Percentiles rank a stretch among this genome's conserved stretches.
Evolutionary conservation across 2,888 invertebrate species (phyloP).

Genomic region (Amitus sp.): DNA sequence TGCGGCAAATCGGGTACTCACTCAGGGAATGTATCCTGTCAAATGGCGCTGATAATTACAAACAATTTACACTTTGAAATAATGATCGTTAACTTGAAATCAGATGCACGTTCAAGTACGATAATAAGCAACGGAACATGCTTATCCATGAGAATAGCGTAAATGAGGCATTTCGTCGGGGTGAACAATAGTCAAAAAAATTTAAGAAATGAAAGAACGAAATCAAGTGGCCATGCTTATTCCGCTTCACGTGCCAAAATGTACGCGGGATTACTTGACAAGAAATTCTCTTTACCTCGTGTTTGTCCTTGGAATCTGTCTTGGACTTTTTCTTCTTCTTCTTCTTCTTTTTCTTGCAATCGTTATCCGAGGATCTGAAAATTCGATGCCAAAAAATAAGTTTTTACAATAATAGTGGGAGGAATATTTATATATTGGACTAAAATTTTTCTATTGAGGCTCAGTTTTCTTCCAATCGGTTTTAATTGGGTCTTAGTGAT

Average conservation of each 20-base stretch:
- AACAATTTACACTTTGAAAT: constrained; percentile 65
- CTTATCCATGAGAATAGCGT: constrained; percentile 44
- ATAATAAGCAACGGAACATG: constrained; percentile 57
- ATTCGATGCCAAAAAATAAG: too few species aligned
- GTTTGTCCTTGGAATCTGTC: constrained; percentile 63
- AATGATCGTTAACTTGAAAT: constrained; percentile 60
- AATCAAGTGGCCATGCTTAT: constrained; percentile 43
- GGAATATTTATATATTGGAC: too few species aligned
- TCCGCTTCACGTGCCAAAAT: constrained; percentile 48
- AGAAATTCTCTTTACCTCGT: constrained; percentile 45
- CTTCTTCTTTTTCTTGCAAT: constrained; percentile 79
- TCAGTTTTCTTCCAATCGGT: too few species aligned
- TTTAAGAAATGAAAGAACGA: too few species aligned
- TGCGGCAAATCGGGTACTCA: constrained; percentile 65
- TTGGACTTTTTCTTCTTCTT: constrained; percentile 85
- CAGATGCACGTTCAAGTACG: constrained; percentile 50
- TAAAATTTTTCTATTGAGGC: too few species aligned
- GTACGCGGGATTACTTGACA: constrained; percentile 31
- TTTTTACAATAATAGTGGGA: too few species aligned
- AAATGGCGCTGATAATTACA: constrained; percentile 65
- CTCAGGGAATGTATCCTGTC: constrained; percentile 65
- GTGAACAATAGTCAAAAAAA: too few species aligned
- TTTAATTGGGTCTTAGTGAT: too few species aligned
- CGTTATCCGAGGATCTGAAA: constrained; percentile 76
- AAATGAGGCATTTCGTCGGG: too few species aligned